Percentiles rank a stretch among this genome's conserved stretches.
Conservation (phyloP, 2,888 invertebrate genomes). For the Amphipyra tragopoginis region DNA sequence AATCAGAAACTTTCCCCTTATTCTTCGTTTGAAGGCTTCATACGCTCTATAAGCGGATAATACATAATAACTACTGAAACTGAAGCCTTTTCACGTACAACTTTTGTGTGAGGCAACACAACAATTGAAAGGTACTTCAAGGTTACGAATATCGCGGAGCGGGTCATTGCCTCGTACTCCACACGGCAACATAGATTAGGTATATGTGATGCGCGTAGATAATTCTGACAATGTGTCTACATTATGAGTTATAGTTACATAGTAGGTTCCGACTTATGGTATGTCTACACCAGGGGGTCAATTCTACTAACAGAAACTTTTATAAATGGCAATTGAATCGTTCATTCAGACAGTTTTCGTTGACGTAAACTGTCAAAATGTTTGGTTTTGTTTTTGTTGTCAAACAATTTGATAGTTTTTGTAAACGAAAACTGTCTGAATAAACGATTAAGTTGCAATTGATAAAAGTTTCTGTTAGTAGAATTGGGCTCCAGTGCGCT, state of each 20-base stretch:
- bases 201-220: background rate
- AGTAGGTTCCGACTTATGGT: no score
- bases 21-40: conserved; percentile 45
- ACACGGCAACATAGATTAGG: conserved; percentile 21
- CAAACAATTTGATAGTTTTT: no score
- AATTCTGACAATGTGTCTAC: background rate
- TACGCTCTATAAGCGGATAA: conserved; percentile 56
- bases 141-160: conserved; percentile 48
- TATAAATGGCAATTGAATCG: no score
- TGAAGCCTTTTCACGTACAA: conserved; percentile 49
- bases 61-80: conserved; percentile 60
- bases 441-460: no score
- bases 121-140: conserved; percentile 54
- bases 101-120: conserved; percentile 46
- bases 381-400: no score
- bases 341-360: no score
- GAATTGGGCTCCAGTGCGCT: no score
- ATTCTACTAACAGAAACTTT: no score
- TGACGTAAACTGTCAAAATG: no score
- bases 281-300: no score
- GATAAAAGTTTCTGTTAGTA: no score
- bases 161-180: conserved; percentile 46
- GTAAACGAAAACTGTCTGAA: no score
- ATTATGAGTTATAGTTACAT: background rate
- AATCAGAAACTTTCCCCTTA: conserved; percentile 61